Evolutionary conservation across 2,888 invertebrate species (phyloP).

Genomic region (Heterodera filipjevi): DNA sequence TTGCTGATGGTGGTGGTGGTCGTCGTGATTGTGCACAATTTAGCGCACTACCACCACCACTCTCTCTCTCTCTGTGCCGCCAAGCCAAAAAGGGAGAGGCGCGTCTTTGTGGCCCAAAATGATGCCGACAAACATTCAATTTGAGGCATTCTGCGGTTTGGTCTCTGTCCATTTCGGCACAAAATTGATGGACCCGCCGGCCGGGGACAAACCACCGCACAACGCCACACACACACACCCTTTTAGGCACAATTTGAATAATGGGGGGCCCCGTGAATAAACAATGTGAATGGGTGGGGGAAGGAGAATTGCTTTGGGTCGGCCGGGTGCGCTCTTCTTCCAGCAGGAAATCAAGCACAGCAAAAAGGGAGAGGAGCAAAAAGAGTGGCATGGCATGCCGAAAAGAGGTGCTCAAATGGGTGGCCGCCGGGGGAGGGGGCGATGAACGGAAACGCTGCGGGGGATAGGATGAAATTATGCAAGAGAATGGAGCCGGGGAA

Average conservation of each 20-base stretch:
- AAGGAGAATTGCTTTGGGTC: neutral
- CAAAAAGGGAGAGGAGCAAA: neutral
- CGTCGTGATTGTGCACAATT: neutral
- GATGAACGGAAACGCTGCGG: slow-evolving; percentile 6
- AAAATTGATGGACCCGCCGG: slow-evolving; percentile 8
- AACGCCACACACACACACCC: neutral
- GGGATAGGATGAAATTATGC: slow-evolving; percentile 6
- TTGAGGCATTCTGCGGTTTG: neutral
- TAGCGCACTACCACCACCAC: too few species aligned
- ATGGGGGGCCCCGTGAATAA: neutral
- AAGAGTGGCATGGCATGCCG: slow-evolving; percentile 7
- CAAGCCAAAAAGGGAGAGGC: neutral
- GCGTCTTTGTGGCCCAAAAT: neutral
- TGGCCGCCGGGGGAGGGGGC: neutral
- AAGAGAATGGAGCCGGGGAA: neutral
- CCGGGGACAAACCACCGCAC: neutral
- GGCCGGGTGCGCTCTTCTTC: neutral
- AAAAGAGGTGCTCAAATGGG: neutral
- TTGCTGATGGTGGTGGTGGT: too few species aligned
- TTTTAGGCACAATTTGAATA: neutral
- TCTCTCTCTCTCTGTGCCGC: too few species aligned
- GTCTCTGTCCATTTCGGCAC: neutral
- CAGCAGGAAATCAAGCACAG: neutral
- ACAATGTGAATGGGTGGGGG: neutral
- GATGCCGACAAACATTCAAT: neutral